Base-by-base conservation (phyloP, 2,888 invertebrate species). In the Acrobasis repandana region DNA sequence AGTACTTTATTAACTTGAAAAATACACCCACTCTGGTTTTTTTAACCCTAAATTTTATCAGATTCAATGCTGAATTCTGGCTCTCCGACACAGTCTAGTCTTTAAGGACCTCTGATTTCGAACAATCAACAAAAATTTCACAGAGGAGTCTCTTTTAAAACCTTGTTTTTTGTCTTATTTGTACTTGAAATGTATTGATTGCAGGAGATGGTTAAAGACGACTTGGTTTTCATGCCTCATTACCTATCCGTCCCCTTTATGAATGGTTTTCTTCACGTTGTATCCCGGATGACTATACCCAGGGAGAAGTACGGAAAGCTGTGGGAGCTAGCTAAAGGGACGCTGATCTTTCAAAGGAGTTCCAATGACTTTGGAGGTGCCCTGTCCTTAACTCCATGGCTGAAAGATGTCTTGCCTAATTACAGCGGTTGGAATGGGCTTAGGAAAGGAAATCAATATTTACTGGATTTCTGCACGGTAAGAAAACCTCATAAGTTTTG, bases 361-460 rank as follows among this genome's bases (percentile, higher is more conserved):
- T 84, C 88, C 0, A 95, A 94, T 65, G 93, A 94, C 62, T 85
- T 94, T 9, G 95, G 95, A 0, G 93, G 93, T 9, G 82, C 94
- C 0, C 66, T 95, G 0, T 83, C 89, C 0, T 80, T 94, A 0
- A 91, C 94, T 0, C 94, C 95, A 0, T 95, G 95, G 94, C 76
- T 95, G 1, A 93, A 93, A 49, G 83, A 93, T 64, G 64, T 95
- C 2, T 85, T 94, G 64, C 95, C 95, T 0, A 87, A 93, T 54
- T 85, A 82, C 67, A 94, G 94, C 65, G 93, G 94, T 0, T 95
- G 90, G 69, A 92, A 79, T 0, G 77, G 80, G 2, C 67, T 94
- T 34, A 80, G 82, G 4, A 85, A 91, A 51, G 90, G 93, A 1
- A 94, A 92, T 66, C 74, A 82, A 56, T 82, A 68, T 33, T 65